Base-by-base conservation (phyloP, 2,113 vertebrate species). In the Lota lota region DNA sequence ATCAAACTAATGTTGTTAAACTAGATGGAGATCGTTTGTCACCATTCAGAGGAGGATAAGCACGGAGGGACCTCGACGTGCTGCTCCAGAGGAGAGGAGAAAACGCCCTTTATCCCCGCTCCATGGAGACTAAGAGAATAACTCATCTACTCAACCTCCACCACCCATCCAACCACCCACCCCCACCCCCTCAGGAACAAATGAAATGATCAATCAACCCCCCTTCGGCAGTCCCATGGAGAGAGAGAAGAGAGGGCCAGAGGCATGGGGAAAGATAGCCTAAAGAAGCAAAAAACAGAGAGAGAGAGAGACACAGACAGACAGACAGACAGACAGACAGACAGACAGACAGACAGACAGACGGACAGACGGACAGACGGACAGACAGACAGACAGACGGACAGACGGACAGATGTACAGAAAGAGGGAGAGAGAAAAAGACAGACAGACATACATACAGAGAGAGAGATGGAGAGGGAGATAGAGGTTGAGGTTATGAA, bases 181-280 rank as follows among this genome's bases (percentile, higher is more conserved):
- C 58, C 63, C 72, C 63, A 76, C 73, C 76, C 73, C 67, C 70
- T 80, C 68, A 83, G 80, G 70, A 88, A 83, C 72, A 90, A 90
- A 88, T 84, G 69, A 88, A 85, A 85, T 86, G 88, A 92, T 92
- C 89, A 89, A 89, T 92, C 90, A 92, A 79, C 72, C 69, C 19
- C 53, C 68, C 17, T 69, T 80, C 68, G 50, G 67, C 15, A 2
- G 57, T 51, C 85, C 77, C 75, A 76, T 10, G 5, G 84, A 79
- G 86, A 83, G 76, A 74, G 56, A 73, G 73, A 79, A 62, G 54
- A 62, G 54, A 67, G 65, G 78, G 73, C 74, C 73, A 80, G 69
- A 69, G 74, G 64, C 64, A 65, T 2, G 53, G 56, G 51, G 63
- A 64, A 57, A 79, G 79, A 21, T 64, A 22, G 65, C 81, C 77